Base-by-base conservation (phyloP, 2,888 invertebrate species). In the Gymnoscelis rufifasciata region DNA sequence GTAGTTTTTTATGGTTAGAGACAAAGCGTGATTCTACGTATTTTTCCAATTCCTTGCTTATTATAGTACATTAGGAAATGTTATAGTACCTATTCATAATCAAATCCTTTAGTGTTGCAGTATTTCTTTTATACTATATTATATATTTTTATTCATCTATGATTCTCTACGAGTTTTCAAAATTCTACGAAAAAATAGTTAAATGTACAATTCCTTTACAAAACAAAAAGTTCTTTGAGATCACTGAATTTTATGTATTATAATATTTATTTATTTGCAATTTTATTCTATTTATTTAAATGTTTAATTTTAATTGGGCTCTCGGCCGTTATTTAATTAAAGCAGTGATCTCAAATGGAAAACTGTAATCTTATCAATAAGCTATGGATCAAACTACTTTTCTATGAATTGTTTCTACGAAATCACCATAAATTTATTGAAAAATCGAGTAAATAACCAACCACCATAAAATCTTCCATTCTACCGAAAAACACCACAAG, bases 51-150 rank as follows among this genome's bases (percentile, higher is more conserved):
- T 54, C 57, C 54, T 54, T 40, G 51, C 33, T 44, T 57, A 57
- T 53, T 33, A 55, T 57, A 36, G 49, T 57, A 55, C 55, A 55
- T 35, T 46, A 55, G 52, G 52, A 51, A 53, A 49, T 46, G 27
- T 43, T 39, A 44, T 33, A 35, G 28, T 39, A 39, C 41, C 67
- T 56, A 63, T 51, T 56, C 47, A 39, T 60, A 74, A 74, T 86
- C 86, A 87, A 87, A 87, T 87, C 86, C 86, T 52, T 86, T 78
- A 83, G 86, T 86, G 86, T 71, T 86, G 84, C 84, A 86, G 84
- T 82, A 68, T 58, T 62, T 70, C 69, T 55, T 60, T 61, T 68
- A 62, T 43, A 45, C 45, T 52, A 53, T 48, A 38, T 64, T 64
- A 59, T 57, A n/a, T n/a, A n/a, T n/a, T n/a, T n/a, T 56, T 64